Percentiles rank a stretch among this genome's conserved stretches.
Conservation (phyloP, 1,140 invertebrate genomes). For the Lepidurus packardi region DNA sequence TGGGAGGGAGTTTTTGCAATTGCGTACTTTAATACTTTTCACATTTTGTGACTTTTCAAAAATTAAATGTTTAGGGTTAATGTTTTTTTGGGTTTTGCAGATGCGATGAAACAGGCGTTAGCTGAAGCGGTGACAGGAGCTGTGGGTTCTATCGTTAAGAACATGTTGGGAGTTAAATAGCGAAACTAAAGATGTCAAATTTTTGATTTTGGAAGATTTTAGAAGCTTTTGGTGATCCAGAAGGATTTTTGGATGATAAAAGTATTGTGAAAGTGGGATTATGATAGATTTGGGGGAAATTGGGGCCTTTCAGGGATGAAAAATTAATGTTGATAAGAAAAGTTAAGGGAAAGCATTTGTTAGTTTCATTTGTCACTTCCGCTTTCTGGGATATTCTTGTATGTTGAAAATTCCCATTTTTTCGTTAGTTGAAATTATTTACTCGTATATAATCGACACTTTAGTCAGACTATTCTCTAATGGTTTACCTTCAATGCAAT, state of each 20-base stretch:
- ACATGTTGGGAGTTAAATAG: background rate
- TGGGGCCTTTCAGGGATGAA: background rate
- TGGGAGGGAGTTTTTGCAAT: too few relatives aligned
- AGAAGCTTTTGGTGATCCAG: background rate
- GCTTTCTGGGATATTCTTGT: background rate
- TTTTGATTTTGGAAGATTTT: background rate
- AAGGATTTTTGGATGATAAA: background rate
- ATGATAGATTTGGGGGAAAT: too few relatives aligned
- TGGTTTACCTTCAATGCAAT: background rate
- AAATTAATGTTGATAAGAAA: background rate
- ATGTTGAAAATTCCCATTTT: background rate
- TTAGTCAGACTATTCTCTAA: background rate
- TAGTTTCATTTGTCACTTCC: background rate
- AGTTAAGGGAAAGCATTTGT: background rate
- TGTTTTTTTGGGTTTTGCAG: background rate
- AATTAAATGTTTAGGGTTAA: too few relatives aligned
- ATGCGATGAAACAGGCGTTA: constrained; percentile 10
- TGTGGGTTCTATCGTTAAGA: constrained; percentile 13
- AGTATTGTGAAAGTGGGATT: background rate
- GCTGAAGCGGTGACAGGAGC: constrained; percentile 7
- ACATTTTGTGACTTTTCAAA: too few relatives aligned
- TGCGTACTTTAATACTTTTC: too few relatives aligned
- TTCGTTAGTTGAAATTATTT: constrained; percentile 5
- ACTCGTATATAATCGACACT: background rate
- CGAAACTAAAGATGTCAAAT: background rate